Percentiles rank a stretch among this genome's conserved stretches.
phyloP scores from a whole-genome alignment of 2,797 vertebrate species.

The Galaxias olidus region DNA sequence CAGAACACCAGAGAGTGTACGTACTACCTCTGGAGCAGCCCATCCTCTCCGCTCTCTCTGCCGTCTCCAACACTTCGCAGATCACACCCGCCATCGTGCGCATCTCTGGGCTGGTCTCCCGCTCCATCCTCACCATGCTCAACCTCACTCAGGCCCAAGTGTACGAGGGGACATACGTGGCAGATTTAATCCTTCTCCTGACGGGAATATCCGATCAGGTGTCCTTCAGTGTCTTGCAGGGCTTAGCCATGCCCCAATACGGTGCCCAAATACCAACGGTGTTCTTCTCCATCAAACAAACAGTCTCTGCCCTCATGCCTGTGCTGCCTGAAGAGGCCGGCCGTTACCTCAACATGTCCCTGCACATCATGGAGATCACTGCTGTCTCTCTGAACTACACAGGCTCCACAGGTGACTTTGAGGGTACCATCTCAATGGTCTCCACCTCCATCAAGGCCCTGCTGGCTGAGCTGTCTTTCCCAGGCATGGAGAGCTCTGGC shows the following conservation, averaged over 20 bases:
- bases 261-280: constrained; percentile 16
- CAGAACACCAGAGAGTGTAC: constrained; percentile 29
- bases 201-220: constrained; percentile 39
- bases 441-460: constrained; percentile 34
- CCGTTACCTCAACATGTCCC: constrained; percentile 37
- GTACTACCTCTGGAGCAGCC: constrained; percentile 23
- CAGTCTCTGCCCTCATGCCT: constrained; percentile 18
- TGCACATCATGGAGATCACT: constrained; percentile 38
- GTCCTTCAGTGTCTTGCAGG: constrained; percentile 30
- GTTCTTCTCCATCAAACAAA: constrained; percentile 26
- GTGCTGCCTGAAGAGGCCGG: constrained; percentile 31
- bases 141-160: constrained; percentile 37
- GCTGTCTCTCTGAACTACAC: constrained; percentile 34
- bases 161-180: constrained; percentile 7
- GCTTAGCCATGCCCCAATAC: constrained; percentile 26
- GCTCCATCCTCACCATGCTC: constrained; percentile 33
- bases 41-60: constrained; percentile 33
- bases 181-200: constrained; percentile 24
- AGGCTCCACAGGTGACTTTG: constrained; percentile 14
- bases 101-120: constrained; percentile 39
- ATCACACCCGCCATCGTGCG: constrained; percentile 39
- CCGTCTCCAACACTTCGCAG: constrained; percentile 37
- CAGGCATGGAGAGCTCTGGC: constrained; percentile 5
- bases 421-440: constrained; percentile 11
- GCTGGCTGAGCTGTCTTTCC: constrained; percentile 21